Evolutionary conservation across 2,797 vertebrate genomes (phyloP).

Genomic region (Manis crassicaudata): DNA sequence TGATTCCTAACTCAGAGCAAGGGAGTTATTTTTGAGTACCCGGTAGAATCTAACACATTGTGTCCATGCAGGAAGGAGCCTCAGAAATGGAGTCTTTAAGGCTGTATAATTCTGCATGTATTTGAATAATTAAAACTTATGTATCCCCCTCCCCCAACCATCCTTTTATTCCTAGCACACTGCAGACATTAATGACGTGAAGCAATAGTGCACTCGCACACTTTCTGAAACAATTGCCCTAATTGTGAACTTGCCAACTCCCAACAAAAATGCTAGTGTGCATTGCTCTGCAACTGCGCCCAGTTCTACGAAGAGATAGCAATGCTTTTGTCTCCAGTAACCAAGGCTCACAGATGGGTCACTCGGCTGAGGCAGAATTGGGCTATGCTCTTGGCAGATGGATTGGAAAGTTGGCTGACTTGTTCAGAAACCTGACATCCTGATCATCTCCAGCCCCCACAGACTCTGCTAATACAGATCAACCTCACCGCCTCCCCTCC

Average conservation of each 20-base stretch:
- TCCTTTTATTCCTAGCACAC: conserved; percentile 77
- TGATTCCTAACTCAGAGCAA: conserved; percentile 44
- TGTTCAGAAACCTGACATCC: conserved; percentile 55
- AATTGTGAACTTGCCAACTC: conserved; percentile 76
- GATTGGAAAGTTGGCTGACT: conserved; percentile 65
- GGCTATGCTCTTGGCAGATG: conserved; percentile 60
- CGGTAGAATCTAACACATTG: conserved; percentile 61
- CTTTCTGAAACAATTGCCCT: conserved; percentile 65
- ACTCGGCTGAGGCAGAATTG: conserved; percentile 51
- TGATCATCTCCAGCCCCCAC: neutral
- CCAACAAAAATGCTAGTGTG: conserved; percentile 78
- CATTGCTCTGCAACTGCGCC: conserved; percentile 31
- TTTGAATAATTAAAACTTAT: conserved; percentile 78
- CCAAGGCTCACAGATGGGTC: conserved; percentile 74
- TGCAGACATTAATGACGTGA: conserved; percentile 75
- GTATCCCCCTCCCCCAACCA: conserved; percentile 43
- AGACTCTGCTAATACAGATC: neutral
- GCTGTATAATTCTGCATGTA: conserved; percentile 75
- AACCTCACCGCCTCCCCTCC: neutral
- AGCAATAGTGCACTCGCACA: conserved; percentile 70
- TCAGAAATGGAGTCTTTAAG: conserved; percentile 62
- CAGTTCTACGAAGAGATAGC: conserved; percentile 70
- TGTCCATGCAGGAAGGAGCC: conserved; percentile 65
- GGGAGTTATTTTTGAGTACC: conserved; percentile 6
- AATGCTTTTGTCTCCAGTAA: conserved; percentile 72